phyloP scores from a whole-genome alignment of 2,888 invertebrate species.

The Parnassius glacialis region DNA sequence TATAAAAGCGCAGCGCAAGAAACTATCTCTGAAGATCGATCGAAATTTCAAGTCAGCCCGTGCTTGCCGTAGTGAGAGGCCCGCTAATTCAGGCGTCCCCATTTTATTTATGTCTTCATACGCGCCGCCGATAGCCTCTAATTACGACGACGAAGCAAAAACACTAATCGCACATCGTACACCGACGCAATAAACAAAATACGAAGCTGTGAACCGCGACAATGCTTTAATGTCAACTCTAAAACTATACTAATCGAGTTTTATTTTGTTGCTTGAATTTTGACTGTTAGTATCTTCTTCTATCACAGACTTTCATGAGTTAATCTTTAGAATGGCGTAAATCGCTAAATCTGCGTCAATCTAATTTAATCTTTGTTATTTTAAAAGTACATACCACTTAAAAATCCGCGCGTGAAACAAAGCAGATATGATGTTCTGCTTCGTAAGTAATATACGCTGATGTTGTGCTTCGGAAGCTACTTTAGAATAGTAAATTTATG shows the following conservation, averaged over 20 bases:
- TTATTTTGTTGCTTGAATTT: background rate
- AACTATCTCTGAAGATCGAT: constrained; percentile 54
- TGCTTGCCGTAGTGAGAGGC: constrained; percentile 45
- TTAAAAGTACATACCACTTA: background rate
- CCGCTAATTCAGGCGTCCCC: constrained; percentile 67
- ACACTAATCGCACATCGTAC: constrained; percentile 75
- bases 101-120: constrained; percentile 81
- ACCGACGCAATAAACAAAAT: constrained; percentile 33
- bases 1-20: constrained; percentile 40
- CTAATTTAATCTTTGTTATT: constrained; percentile 8
- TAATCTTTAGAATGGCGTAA: constrained; percentile 6
- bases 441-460: background rate
- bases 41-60: constrained; percentile 59
- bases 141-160: constrained; percentile 74
- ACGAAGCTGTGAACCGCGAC: constrained; percentile 4
- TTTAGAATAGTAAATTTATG: constrained; percentile 30
- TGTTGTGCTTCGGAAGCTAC: constrained; percentile 30
- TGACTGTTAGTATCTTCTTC: background rate
- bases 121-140: constrained; percentile 77
- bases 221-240: constrained; percentile 20
- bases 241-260: background rate
- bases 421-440: constrained; percentile 27
- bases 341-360: constrained; percentile 6
- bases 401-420: no score
- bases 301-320: background rate